Evolutionary conservation across 2,113 vertebrate genomes (phyloP).

Genomic region (Silurus asotus): DNA sequence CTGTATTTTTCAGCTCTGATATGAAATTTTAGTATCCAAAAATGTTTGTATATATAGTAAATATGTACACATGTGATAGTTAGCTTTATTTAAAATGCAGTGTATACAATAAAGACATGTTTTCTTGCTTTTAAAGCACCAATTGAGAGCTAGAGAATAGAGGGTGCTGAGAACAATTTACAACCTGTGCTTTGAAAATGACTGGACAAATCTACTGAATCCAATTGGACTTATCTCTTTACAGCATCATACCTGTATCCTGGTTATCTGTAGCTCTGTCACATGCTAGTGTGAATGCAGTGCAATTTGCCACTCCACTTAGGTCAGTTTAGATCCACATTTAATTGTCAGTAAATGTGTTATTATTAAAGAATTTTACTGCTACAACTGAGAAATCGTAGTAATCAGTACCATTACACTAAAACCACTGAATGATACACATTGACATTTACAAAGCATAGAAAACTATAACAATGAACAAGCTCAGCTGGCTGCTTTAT

Average conservation of each 20-base stretch:
- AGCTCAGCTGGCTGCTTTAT: not conserved
- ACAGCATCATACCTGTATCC: not conserved
- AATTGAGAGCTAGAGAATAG: not conserved
- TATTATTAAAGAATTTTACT: not conserved
- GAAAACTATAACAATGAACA: not conserved
- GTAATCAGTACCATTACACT: not conserved
- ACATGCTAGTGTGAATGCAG: not conserved
- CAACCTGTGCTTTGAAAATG: not conserved
- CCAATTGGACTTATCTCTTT: not conserved
- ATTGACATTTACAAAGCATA: not conserved
- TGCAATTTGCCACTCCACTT: not conserved
- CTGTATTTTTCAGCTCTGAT: not conserved
- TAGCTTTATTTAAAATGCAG: not conserved
- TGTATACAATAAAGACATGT: not conserved
- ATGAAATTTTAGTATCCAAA: not conserved
- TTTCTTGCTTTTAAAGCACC: not conserved
- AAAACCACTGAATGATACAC: not conserved
- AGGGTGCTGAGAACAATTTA: not conserved
- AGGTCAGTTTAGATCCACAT: not conserved
- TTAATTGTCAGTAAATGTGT: not conserved
- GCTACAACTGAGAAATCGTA: not conserved
- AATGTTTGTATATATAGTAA: not conserved
- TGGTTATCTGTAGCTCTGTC: not conserved
- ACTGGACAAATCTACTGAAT: not conserved
- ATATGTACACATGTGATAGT: not conserved